These are phyloP conservation scores for Chrysogorgia sp. DNA, from an alignment of 92 coral and sea anemone genomes.

Conservation along the genomic window DNA sequence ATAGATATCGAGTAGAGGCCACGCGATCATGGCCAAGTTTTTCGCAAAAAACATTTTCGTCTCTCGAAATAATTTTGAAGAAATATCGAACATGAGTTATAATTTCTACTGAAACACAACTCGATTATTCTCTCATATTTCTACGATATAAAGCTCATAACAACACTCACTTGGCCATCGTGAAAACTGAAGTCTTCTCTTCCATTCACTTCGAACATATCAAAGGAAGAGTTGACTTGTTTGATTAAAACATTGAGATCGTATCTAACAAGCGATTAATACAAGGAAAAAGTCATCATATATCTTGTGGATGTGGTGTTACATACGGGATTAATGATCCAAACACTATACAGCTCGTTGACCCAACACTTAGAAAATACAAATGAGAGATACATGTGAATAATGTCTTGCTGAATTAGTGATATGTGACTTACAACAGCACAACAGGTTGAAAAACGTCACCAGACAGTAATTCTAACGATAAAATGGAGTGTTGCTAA, in stretches of 20 bases:
- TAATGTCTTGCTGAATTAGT: neutral
- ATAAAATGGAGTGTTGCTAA: slow-evolving; percentile 10
- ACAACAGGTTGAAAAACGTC: slow-evolving; percentile 8
- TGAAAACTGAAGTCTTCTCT: slow-evolving; percentile 16
- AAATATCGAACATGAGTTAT: too few relatives aligned
- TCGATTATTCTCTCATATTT: neutral
- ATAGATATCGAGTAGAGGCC: too few relatives aligned
- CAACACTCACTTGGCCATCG: neutral
- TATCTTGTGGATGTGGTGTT: too few relatives aligned
- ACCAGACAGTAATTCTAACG: slow-evolving; percentile 2
- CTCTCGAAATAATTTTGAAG: too few relatives aligned
- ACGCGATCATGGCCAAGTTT: too few relatives aligned
- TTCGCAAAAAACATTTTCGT: too few relatives aligned
- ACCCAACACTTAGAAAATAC: neutral
- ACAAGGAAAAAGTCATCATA: too few relatives aligned
- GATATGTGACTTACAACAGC: slow-evolving; percentile 13
- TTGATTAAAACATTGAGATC: slow-evolving; percentile 8
- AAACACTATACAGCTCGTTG: too few relatives aligned
- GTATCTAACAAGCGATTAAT: neutral
- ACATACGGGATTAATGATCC: too few relatives aligned
- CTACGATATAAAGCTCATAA: neutral
- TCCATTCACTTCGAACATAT: slow-evolving; percentile 8
- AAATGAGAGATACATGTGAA: neutral
- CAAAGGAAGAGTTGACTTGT: slow-evolving; percentile 5
- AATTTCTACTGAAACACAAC: too few relatives aligned